phyloP scores from a whole-genome alignment of 2,797 vertebrate species.

The Sphaeramia orbicularis region DNA sequence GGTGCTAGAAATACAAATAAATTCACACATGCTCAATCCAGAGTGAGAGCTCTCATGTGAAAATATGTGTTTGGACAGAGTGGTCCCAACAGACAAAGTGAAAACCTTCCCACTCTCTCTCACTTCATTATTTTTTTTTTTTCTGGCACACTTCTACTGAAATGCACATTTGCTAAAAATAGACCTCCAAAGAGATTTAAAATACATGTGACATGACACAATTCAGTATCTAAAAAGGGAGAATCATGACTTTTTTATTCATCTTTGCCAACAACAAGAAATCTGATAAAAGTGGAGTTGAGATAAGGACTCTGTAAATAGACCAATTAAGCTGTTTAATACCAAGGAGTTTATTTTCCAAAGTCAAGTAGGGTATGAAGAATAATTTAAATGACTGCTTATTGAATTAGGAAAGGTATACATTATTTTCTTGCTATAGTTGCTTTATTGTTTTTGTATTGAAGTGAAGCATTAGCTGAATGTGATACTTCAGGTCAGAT shows the following conservation, averaged over 20 bases:
- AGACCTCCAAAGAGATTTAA: neutral
- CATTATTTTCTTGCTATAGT: neutral
- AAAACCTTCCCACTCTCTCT: conserved; percentile 3
- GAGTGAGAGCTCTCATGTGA: conserved; percentile 42
- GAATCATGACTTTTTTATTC: conserved; percentile 28
- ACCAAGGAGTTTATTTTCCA: conserved; percentile 29
- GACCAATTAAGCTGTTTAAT: conserved; percentile 17
- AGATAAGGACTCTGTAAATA: conserved; percentile 17
- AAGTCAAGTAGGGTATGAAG: conserved; percentile 23
- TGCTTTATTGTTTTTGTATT: conserved; percentile 20
- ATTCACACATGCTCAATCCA: conserved; percentile 27
- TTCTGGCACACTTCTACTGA: conserved; percentile 19
- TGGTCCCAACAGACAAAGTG: conserved; percentile 12
- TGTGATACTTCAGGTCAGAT: conserved; percentile 7
- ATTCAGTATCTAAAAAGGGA: conserved; percentile 12
- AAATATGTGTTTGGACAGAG: conserved; percentile 60
- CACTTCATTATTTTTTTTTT: neutral
- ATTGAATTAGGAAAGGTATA: neutral
- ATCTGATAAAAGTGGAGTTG: conserved; percentile 7
- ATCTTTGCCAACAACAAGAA: conserved; percentile 27
- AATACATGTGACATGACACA: conserved; percentile 7
- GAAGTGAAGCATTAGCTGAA: conserved; percentile 4
- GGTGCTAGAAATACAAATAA: conserved; percentile 43
- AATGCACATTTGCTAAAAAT: conserved; percentile 24
- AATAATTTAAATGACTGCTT: conserved; percentile 8